These are phyloP conservation scores for Clytia hemisphaerica DNA, from an alignment of 30 jellyfish, hydroid and myxozoan species.

Conservation along the genomic window DNA sequence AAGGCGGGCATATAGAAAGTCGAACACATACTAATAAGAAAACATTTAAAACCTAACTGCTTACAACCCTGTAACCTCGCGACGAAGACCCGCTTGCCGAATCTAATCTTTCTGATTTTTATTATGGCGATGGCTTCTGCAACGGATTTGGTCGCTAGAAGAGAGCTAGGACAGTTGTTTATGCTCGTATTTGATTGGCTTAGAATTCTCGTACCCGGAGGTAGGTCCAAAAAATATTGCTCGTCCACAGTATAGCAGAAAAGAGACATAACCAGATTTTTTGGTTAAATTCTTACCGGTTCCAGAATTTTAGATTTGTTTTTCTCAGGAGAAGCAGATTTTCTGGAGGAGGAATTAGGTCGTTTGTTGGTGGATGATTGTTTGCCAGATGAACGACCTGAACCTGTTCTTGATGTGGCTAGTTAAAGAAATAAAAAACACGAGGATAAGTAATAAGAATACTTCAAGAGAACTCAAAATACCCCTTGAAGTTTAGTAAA, in stretches of 20 bases:
- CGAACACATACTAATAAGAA: too few species aligned
- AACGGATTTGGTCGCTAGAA: too few species aligned
- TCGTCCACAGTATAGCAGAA: background rate
- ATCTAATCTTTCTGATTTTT: too few species aligned
- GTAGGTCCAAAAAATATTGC: background rate
- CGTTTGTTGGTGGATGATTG: slow-evolving; percentile 1
- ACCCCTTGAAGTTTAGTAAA: too few species aligned
- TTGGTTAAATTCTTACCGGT: background rate
- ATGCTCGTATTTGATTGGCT: background rate
- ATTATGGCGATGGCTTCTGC: too few species aligned
- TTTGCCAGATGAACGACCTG: slow-evolving; percentile 68
- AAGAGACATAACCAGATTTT: background rate
- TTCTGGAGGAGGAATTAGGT: slow-evolving; percentile 15
- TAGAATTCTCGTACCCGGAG: background rate
- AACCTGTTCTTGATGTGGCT: slow-evolving; percentile 60
- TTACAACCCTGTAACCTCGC: too few species aligned
- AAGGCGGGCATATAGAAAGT: too few species aligned
- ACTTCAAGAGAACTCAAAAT: too few species aligned
- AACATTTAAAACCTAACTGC: too few species aligned
- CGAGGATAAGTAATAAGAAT: background rate
- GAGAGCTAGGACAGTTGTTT: background rate
- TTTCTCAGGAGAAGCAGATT: slow-evolving; percentile 15
- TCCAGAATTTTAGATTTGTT: background rate
- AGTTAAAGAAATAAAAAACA: background rate
- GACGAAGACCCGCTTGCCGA: too few species aligned